Evolutionary conservation across 1,140 invertebrate species (phyloP), one percentile per base, ranked within the genome.

Genomic region (Anastatus disparis): DNA sequence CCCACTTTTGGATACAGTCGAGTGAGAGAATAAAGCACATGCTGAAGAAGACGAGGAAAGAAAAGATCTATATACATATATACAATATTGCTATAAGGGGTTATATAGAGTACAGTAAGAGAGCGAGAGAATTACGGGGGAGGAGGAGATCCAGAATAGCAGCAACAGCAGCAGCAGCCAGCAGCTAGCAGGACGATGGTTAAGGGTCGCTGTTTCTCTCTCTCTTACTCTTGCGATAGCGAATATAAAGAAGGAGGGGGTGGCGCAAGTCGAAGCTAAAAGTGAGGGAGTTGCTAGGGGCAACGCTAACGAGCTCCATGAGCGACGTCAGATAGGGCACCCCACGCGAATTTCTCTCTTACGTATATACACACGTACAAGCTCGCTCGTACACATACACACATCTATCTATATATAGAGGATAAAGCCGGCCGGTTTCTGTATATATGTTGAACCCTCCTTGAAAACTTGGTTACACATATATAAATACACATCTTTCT

Each of bases 301-400:
- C 79, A 84, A 85, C 83, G 82, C 82, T 85, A 84, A 85, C 83
- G 83, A 85, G 82, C 81, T 84, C 82, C 82, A 84, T 85, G 82
- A 85, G 82, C 83, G 82, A 84, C 81, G 82, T 84, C 78, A 83
- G 83, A 84, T 83, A 84, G 82, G 82, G 82, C 78, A 82, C 75
- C 79, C 81, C 77, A 77, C 81, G 67, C 76, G 70, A n/a, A n/a
- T n/a, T 75, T 64, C 74, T 69, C 68, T 71, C 74, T 1, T n/a
- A n/a, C 48, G 50, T 26, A 26, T 17, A 7, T 13, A 31, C 29
- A 35, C 29, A 53, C 20, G 17, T 15, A 38, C 55, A 13, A 1
- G 12, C 40, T 10, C 8, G 22, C 42, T 10, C 15, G 29, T 10
- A n/a, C 46, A 63, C 46, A 22, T 20, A 26, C 52, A 8, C 13